Conservation (phyloP, 2,113 vertebrate species). For the Numenius arquata region DNA sequence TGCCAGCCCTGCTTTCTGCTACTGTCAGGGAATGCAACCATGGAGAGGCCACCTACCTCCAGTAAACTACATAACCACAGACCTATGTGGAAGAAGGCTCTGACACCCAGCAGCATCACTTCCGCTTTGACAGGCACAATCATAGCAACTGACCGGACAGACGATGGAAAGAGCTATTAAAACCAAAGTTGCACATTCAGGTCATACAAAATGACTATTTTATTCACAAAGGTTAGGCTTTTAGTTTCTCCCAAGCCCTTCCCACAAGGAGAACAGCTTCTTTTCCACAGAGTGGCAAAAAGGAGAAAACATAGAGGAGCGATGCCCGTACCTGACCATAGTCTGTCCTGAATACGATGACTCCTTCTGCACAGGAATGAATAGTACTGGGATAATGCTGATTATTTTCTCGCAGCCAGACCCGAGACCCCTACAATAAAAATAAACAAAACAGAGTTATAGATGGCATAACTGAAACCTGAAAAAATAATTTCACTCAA, state of each 20-base stretch:
- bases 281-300: background rate
- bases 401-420: slow-evolving; percentile 92
- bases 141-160: background rate
- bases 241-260: background rate
- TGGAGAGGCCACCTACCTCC: background rate
- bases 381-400: slow-evolving; percentile 91
- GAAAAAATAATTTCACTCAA: background rate
- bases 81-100: background rate
- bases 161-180: background rate
- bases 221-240: background rate
- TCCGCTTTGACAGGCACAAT: background rate
- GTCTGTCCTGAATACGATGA: slow-evolving; percentile 87
- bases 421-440: slow-evolving; percentile 83
- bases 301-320: background rate
- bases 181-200: background rate
- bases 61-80: background rate
- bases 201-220: background rate
- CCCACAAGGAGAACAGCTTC: background rate
- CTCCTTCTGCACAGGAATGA: slow-evolving; percentile 88
- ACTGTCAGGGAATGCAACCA: background rate
- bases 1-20: background rate
- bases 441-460: slow-evolving; percentile 6
- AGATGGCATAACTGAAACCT: background rate
- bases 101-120: background rate
- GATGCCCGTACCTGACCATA: slow-evolving; percentile 84